These are phyloP conservation scores for Drosophila sproati DNA, from an alignment of 1,140 invertebrate genomes.

Conservation along the genomic window DNA sequence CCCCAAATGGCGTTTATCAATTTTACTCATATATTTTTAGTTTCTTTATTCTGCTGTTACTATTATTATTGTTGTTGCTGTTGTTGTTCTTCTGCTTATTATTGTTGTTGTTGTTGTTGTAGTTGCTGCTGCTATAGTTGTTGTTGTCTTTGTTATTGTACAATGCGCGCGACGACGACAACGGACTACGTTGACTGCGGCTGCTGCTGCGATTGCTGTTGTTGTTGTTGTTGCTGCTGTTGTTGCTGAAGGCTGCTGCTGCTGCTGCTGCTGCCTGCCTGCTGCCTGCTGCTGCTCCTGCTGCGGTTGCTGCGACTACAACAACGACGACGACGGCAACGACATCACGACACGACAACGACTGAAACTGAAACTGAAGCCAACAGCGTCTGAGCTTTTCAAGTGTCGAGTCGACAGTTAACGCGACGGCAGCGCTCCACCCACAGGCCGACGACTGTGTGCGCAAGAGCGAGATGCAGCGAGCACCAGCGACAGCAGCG, in stretches of 20 bases:
- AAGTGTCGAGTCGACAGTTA: constrained; percentile 47
- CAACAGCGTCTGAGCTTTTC: constrained; percentile 52
- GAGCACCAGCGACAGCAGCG: not conserved
- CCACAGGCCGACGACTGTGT: not conserved
- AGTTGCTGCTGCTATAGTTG: constrained; percentile 44
- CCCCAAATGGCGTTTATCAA: constrained; percentile 13
- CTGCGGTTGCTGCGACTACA: constrained; percentile 58
- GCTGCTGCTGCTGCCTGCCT: constrained; percentile 8
- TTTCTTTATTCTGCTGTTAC: constrained; percentile 25
- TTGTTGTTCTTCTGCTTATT: constrained; percentile 35
- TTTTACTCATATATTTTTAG: constrained; percentile 25
- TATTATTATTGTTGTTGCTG: constrained; percentile 13
- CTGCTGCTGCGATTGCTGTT: constrained; percentile 34
- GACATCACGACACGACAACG: constrained; percentile 84
- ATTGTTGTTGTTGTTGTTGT: constrained; percentile 24
- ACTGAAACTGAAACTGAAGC: constrained; percentile 70
- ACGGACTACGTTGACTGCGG: constrained; percentile 38
- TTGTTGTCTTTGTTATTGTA: constrained; percentile 43
- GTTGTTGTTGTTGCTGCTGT: constrained; percentile 30
- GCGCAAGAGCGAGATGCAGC: not conserved
- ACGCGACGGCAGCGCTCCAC: constrained; percentile 18
- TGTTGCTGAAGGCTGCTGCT: constrained; percentile 13
- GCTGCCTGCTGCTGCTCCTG: constrained; percentile 28
- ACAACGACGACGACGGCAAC: constrained; percentile 77
- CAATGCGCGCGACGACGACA: constrained; percentile 52